These are phyloP conservation scores for Daphoenositta chrysoptera DNA, from an alignment of 2,113 vertebrate species.

Conservation along the genomic window DNA sequence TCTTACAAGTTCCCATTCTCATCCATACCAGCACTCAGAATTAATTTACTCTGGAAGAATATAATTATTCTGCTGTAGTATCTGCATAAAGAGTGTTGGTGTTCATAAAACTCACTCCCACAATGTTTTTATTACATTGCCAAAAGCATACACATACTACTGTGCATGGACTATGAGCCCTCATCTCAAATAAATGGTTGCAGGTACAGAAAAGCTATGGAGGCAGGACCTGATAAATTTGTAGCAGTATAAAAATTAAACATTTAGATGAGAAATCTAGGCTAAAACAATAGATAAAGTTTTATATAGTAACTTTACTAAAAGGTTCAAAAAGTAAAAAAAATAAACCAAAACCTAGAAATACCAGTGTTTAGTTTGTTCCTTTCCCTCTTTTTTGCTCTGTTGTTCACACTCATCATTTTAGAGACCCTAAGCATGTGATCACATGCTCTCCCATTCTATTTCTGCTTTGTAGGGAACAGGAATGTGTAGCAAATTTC, in stretches of 20 bases:
- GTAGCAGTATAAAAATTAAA: background rate
- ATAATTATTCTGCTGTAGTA: background rate
- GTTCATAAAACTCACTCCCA: background rate
- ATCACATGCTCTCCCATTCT: background rate
- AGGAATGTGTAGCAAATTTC: background rate
- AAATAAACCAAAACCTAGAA: background rate
- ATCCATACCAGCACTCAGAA: background rate
- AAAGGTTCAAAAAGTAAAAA: background rate
- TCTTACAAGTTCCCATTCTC: background rate
- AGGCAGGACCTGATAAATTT: background rate
- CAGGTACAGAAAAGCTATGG: background rate
- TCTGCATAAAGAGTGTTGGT: background rate
- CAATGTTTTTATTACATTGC: background rate
- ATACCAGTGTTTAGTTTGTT: background rate
- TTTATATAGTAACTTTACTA: background rate
- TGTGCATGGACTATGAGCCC: background rate
- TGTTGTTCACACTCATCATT: background rate
- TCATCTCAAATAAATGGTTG: background rate
- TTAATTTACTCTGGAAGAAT: background rate
- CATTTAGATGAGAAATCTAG: background rate
- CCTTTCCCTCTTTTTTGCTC: background rate
- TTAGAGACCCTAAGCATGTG: background rate
- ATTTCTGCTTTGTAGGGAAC: background rate
- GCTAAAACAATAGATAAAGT: background rate
- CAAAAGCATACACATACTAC: background rate